Percentiles rank a stretch among this genome's conserved stretches.
Conservation (phyloP, 1,140 invertebrate species). For the Listronotus bonariensis region DNA sequence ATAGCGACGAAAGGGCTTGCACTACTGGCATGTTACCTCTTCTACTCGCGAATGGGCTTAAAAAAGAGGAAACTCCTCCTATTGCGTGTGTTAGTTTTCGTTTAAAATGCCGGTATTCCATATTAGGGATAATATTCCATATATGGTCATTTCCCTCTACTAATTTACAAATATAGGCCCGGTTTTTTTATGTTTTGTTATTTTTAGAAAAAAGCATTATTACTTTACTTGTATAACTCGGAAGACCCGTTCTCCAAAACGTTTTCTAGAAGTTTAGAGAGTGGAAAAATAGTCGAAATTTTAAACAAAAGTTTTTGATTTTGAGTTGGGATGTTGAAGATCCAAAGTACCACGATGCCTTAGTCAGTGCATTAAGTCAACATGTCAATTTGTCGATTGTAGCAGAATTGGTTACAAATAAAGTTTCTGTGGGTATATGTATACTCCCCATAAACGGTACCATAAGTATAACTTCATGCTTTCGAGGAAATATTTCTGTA, state of each 20-base stretch:
- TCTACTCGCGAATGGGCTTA: too few relatives aligned
- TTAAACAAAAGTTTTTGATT: constrained; percentile 33
- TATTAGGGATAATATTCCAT: too few relatives aligned
- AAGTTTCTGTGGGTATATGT: constrained; percentile 26
- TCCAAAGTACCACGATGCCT: constrained; percentile 32
- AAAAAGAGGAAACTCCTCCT: too few relatives aligned
- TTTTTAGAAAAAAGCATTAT: constrained; percentile 39
- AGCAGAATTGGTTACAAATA: constrained; percentile 22
- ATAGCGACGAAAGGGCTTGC: too few relatives aligned
- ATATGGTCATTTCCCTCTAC: too few relatives aligned
- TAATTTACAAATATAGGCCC: too few relatives aligned
- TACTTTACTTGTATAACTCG: constrained; percentile 43
- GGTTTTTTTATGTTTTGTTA: not conserved
- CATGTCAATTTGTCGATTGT: constrained; percentile 26
- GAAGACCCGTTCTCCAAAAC: constrained; percentile 36
- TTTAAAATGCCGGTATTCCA: too few relatives aligned
- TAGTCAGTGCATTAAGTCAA: constrained; percentile 32
- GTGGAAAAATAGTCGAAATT: constrained; percentile 24
- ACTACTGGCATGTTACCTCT: too few relatives aligned
- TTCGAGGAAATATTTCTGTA: constrained; percentile 31
- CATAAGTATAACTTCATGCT: constrained; percentile 30
- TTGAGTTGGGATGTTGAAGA: constrained; percentile 43
- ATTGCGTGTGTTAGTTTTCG: too few relatives aligned
- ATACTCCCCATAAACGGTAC: constrained; percentile 36
- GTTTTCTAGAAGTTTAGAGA: constrained; percentile 33